Conservation (phyloP, 2,113 vertebrate genomes). For the Callipepla californica region DNA sequence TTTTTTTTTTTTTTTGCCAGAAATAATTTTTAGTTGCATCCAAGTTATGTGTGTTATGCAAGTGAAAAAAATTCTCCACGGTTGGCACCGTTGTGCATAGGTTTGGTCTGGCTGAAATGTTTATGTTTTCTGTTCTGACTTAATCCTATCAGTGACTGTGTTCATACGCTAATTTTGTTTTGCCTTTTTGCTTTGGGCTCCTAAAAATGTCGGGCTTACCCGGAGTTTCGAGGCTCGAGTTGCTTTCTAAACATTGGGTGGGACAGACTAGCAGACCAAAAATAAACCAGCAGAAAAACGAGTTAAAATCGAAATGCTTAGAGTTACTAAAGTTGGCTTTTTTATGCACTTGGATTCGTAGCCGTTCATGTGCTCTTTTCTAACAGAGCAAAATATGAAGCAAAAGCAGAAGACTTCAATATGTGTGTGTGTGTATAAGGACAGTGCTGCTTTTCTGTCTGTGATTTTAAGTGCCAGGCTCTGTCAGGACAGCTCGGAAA, state of each 20-base stretch:
- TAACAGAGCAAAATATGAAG: background rate
- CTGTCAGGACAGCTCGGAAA: background rate
- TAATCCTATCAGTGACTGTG: conserved; percentile 18
- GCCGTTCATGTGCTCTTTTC: background rate
- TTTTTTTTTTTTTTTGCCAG: background rate
- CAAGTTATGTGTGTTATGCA: conserved; percentile 11
- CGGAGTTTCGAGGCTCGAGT: conserved; percentile 48
- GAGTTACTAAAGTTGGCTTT: conserved; percentile 8
- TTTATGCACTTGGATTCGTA: background rate
- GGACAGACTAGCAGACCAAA: conserved; percentile 61
- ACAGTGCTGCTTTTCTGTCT: background rate
- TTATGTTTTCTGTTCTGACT: conserved; percentile 41
- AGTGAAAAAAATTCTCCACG: conserved; percentile 31
- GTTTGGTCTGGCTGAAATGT: conserved; percentile 25
- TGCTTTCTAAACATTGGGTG: conserved; percentile 77
- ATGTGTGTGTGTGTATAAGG: background rate
- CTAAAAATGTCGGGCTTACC: conserved; percentile 51
- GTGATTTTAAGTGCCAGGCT: background rate
- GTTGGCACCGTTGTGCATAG: background rate
- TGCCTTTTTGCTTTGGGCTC: conserved; percentile 13
- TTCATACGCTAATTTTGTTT: conserved; percentile 4
- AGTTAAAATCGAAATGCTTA: conserved; percentile 50
- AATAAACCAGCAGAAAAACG: conserved; percentile 66
- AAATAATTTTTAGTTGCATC: conserved; percentile 41
- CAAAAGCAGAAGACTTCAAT: background rate